Base-by-base conservation (phyloP, 2,797 vertebrate species). In the Nyctibius grandis region DNA sequence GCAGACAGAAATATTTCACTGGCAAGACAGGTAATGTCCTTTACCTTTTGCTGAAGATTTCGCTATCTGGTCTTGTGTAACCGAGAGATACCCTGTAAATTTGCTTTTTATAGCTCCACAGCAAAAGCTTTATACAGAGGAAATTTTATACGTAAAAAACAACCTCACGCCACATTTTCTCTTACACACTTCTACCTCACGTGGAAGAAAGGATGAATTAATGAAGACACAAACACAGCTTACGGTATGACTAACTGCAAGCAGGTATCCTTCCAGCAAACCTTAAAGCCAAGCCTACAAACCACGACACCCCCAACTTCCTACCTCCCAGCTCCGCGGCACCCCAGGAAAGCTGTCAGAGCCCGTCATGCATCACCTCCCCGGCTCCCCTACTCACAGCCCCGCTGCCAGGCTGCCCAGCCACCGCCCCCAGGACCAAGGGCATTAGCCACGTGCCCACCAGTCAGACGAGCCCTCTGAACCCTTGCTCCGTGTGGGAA, bases 311-410 rank as follows among this genome's bases (percentile, higher is more conserved):
- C 47, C 42, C 40, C 36, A 10, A 5, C 14, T 76, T 67, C 45
- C 72, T 12, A 50, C 1, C 42, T 84, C 42, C 36, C 81, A 19
- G 51, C 23, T 51, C 72, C 40, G 44, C 33, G 2, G 59, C 25
- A 50, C 5, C 33, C 28, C 22, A 2, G 47, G 9, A 87, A 73
- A 14, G 63, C 53, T 50, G 21, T 54, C 12, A 19, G 65, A 82
- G 23, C n/a, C 59, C 0, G 0, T 12, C 31, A 17, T 4, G 4
- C 1, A 0, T 38, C 6, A 0, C 36, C 28, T 80, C 26, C 63
- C 31, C 11, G 2, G 13, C 18, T 75, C 31, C 44, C 23, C 50
- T 73, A 48, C 86, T 89, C 59, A 53, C 84, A 11, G 22, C 29
- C 53, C n/a, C 20, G 33, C 26, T 1, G 2, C 3, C 1, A 1